Evolutionary conservation across 2,113 vertebrate genomes (phyloP), one percentile per base, ranked within the genome.

Genomic region (Tiliqua scincoides): DNA sequence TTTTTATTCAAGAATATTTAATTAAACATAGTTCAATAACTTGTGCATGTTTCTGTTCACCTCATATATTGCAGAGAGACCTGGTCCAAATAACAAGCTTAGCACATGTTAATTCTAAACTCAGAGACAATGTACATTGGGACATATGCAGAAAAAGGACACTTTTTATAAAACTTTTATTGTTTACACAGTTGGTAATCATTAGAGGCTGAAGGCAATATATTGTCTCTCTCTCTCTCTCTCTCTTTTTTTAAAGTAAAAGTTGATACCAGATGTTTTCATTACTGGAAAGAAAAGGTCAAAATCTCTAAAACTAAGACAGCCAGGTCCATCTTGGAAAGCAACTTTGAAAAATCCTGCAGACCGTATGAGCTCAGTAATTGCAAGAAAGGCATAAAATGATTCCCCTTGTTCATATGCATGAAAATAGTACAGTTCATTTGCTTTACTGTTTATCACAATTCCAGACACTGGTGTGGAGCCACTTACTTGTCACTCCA

Each of bases 111-210:
- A 89, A 85, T 74, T 79, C 57, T 70, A 81, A 91, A 65, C 70
- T 89, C 59, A 77, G 77, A 87, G 52, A 88, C 84, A 77, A 91
- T 90, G 62, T 82, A 86, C 84, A 84, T 62, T 62, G 92, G 91
- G 90, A 90, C 85, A 79, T 35, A 82, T 5, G 81, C 48, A 40
- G 52, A 76, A 75, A 92, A 90, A 30, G 0, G 21, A 94, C 83
- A 90, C 87, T 84, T 88, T 93, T 59, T 92, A 91, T 93, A 80
- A 89, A 89, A 52, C 75, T 93, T n/a, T 87, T 90, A 83, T 83
- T 95, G 94, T 95, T 95, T 93, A 92, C 87, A 95, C 94, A 95
- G 94, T 95, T 94, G 94, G 94, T 91, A 95, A 90, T 91, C 92
- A 94, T 94, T 93, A 93, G 85, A 79, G 84, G 83, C 91, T 89